These are phyloP conservation scores for Aurelia aurita DNA, from an alignment of 30 jellyfish, hydroid and myxozoan species.

Conservation along the genomic window DNA sequence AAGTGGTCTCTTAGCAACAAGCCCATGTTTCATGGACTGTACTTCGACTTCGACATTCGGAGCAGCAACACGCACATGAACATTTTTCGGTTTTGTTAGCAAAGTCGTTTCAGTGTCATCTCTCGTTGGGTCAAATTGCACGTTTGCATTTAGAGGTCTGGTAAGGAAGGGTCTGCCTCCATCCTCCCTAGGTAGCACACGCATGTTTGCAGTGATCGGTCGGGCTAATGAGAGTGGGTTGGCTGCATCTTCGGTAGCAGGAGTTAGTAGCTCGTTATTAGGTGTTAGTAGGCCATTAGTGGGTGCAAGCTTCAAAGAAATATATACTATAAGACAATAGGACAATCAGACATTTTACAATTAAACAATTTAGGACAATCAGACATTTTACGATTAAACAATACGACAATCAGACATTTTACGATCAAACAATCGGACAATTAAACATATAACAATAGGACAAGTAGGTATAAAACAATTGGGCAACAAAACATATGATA, in stretches of 20 bases:
- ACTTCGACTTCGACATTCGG: slow-evolving; percentile 91
- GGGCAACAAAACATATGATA: background rate
- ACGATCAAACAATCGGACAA: background rate
- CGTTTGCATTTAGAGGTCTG: slow-evolving; percentile 26
- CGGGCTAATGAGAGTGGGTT: background rate
- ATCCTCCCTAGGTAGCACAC: background rate
- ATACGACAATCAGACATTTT: background rate
- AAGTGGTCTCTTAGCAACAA: slow-evolving; percentile 59
- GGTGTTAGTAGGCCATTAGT: slow-evolving; percentile 5
- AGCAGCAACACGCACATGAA: slow-evolving; percentile 87
- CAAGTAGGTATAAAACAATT: background rate
- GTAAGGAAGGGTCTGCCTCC: background rate
- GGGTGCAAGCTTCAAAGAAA: background rate
- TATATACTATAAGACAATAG: no score
- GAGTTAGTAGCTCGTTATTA: slow-evolving; percentile 34
- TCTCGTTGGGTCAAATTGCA: background rate
- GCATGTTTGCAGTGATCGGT: background rate
- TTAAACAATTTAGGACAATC: no score
- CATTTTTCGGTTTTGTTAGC: slow-evolving; percentile 61
- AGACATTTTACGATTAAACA: background rate
- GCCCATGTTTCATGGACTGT: slow-evolving; percentile 79
- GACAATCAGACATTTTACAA: background rate
- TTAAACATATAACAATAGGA: no score
- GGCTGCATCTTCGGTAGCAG: slow-evolving; percentile 36
- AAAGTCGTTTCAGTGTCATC: slow-evolving; percentile 22